Conservation (phyloP, 2,888 invertebrate species). For the Platycheirus albimanus region DNA sequence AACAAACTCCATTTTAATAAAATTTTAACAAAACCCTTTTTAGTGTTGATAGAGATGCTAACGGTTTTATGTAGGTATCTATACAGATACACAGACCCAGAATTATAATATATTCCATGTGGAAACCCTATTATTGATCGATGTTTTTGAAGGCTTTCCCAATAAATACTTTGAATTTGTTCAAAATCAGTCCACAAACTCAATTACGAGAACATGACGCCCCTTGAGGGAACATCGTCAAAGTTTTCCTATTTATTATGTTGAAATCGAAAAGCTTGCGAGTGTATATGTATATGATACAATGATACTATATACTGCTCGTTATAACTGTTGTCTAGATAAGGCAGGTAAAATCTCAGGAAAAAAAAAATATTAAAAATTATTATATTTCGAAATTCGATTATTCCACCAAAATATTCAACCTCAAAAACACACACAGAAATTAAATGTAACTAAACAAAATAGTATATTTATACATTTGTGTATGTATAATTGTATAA, state of each 20-base stretch:
- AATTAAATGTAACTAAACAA: background rate
- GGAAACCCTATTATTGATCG: background rate
- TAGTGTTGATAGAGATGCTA: constrained; percentile 11
- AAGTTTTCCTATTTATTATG: too few relatives aligned
- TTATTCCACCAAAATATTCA: background rate
- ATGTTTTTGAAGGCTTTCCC: constrained; percentile 11
- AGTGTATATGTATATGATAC: too few relatives aligned
- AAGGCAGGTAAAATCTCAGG: too few relatives aligned
- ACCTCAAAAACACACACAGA: background rate
- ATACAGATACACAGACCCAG: too few relatives aligned
- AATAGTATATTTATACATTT: too few relatives aligned
- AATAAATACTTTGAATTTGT: background rate
- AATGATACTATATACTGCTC: too few relatives aligned
- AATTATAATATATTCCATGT: background rate
- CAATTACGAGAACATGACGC: too few relatives aligned
- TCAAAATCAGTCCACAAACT: background rate
- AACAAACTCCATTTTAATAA: constrained; percentile 41
- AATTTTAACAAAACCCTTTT: constrained; percentile 30
- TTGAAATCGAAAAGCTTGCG: too few relatives aligned
- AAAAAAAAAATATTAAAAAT: too few relatives aligned
- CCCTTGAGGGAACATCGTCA: too few relatives aligned
- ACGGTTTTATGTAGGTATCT: background rate
- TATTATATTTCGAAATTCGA: background rate
- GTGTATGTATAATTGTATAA: background rate
- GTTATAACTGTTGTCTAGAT: too few relatives aligned